Conservation (phyloP, 2,113 vertebrate species). For the Urocitellus parryii region DNA sequence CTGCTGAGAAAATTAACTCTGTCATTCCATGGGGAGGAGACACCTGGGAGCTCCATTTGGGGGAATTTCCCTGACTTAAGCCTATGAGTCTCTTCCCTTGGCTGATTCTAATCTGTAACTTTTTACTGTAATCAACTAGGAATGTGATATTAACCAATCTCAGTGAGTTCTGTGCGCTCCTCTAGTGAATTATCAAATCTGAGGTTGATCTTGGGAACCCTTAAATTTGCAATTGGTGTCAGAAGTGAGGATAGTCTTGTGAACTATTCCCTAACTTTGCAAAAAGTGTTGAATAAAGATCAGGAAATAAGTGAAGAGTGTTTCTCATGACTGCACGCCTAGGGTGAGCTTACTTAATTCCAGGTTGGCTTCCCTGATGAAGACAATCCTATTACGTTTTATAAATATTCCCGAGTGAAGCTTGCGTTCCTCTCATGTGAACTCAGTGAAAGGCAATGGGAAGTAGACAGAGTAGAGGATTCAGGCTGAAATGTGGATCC, state of each 20-base stretch:
- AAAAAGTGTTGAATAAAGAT: neutral
- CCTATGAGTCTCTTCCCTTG: neutral
- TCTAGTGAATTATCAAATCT: neutral
- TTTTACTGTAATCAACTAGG: neutral
- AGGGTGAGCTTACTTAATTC: neutral
- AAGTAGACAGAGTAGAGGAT: neutral
- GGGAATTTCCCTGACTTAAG: neutral
- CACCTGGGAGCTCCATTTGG: neutral
- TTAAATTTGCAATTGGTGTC: neutral
- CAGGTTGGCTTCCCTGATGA: neutral
- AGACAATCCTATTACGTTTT: neutral
- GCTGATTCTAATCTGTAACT: neutral
- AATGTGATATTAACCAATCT: neutral
- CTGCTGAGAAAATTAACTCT: neutral
- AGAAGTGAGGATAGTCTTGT: neutral
- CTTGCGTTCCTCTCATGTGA: neutral
- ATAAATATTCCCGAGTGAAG: neutral
- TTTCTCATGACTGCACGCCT: neutral
- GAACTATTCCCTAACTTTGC: neutral
- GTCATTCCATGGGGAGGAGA: neutral
- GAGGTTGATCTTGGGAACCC: neutral
- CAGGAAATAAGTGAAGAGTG: neutral
- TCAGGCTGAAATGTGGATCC: neutral
- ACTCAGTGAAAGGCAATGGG: neutral
- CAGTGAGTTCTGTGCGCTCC: neutral